Conservation (phyloP, 1,140 invertebrate genomes). For the Trachymyrmex septentrionalis region DNA sequence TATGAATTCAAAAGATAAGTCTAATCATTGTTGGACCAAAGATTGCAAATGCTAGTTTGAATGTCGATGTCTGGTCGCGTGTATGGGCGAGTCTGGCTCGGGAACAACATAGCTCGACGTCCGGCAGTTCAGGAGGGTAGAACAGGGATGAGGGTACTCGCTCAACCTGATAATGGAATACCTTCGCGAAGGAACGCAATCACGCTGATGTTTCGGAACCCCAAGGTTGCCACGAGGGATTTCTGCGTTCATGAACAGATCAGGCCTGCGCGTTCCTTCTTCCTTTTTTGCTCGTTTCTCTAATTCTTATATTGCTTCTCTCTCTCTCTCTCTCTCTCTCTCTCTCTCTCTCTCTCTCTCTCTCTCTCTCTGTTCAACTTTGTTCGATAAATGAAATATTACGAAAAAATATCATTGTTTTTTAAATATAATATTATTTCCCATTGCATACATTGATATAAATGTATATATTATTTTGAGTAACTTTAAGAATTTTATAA, state of each 20-base stretch:
- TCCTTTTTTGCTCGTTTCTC: conserved; percentile 69
- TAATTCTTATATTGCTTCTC: conserved; percentile 63
- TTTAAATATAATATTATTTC: not conserved
- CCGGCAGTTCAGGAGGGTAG: conserved; percentile 67
- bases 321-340: not conserved
- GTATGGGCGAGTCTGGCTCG: conserved; percentile 61
- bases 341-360: not conserved
- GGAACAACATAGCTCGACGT: conserved; percentile 54
- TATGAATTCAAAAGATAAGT: not conserved
- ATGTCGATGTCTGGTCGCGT: conserved; percentile 63
- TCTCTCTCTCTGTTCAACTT: not conserved
- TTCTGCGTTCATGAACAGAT: conserved; percentile 85
- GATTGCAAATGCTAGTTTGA: conserved; percentile 64
- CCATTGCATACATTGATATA: not conserved
- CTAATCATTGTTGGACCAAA: conserved; percentile 37
- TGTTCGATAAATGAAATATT: conserved; percentile 57
- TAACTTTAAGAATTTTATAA: not conserved
- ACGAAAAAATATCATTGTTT: conserved; percentile 21
- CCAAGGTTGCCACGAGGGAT: conserved; percentile 85
- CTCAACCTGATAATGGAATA: conserved; percentile 85
- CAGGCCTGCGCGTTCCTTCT: conserved; percentile 80
- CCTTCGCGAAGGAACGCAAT: conserved; percentile 85
- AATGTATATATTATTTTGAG: not conserved
- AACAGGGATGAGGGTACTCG: conserved; percentile 77
- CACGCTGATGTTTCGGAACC: conserved; percentile 86